Conservation (phyloP, 2,888 invertebrate genomes). For the Polyommatus icarus region DNA sequence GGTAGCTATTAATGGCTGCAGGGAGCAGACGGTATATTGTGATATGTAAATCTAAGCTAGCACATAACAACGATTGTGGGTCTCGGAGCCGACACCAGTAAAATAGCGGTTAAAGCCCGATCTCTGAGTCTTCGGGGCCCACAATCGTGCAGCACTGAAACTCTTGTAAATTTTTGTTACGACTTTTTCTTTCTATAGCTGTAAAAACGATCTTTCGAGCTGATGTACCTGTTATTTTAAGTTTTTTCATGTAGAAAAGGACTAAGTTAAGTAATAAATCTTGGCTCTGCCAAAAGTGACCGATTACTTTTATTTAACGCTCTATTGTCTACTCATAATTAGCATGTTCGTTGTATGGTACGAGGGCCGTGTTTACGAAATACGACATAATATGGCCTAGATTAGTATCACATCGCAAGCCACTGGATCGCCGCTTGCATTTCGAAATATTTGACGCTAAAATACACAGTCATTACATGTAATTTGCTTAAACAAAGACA, state of each 20-base stretch:
- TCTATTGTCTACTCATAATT: constrained; percentile 49
- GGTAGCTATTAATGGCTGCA: constrained; percentile 78
- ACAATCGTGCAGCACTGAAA: constrained; percentile 64
- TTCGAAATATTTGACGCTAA: constrained; percentile 31
- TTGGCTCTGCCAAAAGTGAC: constrained; percentile 59
- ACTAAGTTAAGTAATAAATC: constrained; percentile 56
- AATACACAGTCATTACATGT: constrained; percentile 27
- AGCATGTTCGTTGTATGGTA: constrained; percentile 54
- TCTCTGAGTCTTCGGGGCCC: constrained; percentile 57
- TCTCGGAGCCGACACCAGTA: constrained; percentile 55
- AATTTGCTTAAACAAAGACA: constrained; percentile 31
- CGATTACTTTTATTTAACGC: constrained; percentile 51
- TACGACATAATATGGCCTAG: constrained; percentile 68
- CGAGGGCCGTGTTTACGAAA: constrained; percentile 66
- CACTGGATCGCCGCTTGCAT: constrained; percentile 45
- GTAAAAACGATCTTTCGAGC: constrained; percentile 61
- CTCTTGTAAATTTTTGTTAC: constrained; percentile 54
- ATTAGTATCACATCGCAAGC: constrained; percentile 62
- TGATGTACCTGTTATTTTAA: constrained; percentile 76
- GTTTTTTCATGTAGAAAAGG: constrained; percentile 50
- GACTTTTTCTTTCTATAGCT: constrained; percentile 66
- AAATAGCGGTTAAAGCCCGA: constrained; percentile 60
- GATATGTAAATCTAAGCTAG: constrained; percentile 79
- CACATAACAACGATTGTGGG: constrained; percentile 62
- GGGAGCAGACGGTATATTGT: constrained; percentile 77